These are phyloP conservation scores for Capromys pilorides DNA, from an alignment of 2,797 vertebrate species.

Conservation along the genomic window DNA sequence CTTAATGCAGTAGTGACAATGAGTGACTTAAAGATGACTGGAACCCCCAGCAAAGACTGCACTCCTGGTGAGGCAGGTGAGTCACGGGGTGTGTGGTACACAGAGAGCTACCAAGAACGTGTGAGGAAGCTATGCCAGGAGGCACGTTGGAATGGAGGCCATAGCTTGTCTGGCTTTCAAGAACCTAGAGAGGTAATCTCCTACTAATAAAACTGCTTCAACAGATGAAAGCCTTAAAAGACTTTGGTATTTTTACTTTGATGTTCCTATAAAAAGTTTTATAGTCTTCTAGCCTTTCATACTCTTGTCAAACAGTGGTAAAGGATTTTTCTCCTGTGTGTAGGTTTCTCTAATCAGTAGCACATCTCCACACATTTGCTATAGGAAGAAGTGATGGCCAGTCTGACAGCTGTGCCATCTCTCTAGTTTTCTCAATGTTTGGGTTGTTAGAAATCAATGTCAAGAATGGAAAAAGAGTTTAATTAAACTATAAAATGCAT, in stretches of 20 bases:
- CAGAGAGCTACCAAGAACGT: background rate
- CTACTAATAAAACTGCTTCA: background rate
- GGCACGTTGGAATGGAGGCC: no score
- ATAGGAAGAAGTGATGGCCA: background rate
- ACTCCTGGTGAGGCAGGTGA: background rate
- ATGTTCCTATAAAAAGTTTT: background rate
- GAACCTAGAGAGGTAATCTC: background rate
- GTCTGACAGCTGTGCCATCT: background rate
- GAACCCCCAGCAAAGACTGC: background rate
- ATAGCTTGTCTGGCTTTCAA: background rate
- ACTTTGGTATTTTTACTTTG: background rate
- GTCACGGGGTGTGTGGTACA: background rate
- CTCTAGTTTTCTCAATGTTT: background rate
- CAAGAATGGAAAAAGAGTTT: background rate
- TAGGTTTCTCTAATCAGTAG: background rate
- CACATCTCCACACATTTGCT: background rate
- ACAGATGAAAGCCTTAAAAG: background rate
- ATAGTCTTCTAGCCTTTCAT: background rate
- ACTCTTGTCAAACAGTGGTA: background rate
- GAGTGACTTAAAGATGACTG: constrained; percentile 11
- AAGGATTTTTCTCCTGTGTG: background rate
- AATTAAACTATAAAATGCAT: background rate
- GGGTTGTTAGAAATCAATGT: constrained; percentile 2
- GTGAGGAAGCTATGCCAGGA: background rate
- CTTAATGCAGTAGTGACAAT: background rate